Percentiles rank a stretch among this genome's conserved stretches.
These are phyloP conservation scores for Drosophila phalerata DNA, from an alignment of 2,888 invertebrate genomes.

Conservation along the genomic window DNA sequence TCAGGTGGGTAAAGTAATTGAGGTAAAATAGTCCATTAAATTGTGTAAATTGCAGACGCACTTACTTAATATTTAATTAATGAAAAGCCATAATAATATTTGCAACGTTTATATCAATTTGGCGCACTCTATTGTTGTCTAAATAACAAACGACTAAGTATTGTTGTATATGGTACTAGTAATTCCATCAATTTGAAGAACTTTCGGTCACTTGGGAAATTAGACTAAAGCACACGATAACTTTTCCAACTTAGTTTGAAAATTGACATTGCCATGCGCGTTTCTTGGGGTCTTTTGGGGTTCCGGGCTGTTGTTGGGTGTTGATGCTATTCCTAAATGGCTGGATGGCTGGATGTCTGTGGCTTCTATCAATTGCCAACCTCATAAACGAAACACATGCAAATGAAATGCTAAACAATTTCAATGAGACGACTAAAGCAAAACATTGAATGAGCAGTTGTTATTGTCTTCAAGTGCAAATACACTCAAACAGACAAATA, in stretches of 20 bases:
- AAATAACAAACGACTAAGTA: constrained; percentile 22
- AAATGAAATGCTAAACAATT: constrained; percentile 47
- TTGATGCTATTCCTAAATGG: constrained; percentile 24
- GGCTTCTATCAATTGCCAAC: constrained; percentile 63
- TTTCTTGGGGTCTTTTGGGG: constrained; percentile 32
- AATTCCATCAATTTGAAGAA: constrained; percentile 58
- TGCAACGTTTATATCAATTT: constrained; percentile 23
- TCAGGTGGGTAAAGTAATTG: constrained; percentile 50
- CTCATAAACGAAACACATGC: constrained; percentile 62
- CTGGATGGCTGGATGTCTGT: constrained; percentile 30
- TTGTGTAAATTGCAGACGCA: constrained; percentile 29
- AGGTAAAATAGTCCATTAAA: constrained; percentile 12
- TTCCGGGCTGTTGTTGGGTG: constrained; percentile 35
- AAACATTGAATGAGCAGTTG: constrained; percentile 29
- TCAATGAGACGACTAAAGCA: constrained; percentile 29
- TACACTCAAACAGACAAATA: constrained; percentile 12
- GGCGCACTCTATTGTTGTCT: constrained; percentile 40
- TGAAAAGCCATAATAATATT: constrained; percentile 29
- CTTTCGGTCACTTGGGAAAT: constrained; percentile 64
- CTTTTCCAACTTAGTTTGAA: constrained; percentile 43
- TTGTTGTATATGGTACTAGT: constrained; percentile 27
- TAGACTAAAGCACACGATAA: constrained; percentile 46
- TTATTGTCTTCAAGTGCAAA: constrained; percentile 42
- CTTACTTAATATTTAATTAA: constrained; percentile 48
- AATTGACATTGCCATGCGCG: constrained; percentile 46